These are phyloP conservation scores for Brevimyrus niger DNA, from an alignment of 2,113 vertebrate species.

Conservation along the genomic window DNA sequence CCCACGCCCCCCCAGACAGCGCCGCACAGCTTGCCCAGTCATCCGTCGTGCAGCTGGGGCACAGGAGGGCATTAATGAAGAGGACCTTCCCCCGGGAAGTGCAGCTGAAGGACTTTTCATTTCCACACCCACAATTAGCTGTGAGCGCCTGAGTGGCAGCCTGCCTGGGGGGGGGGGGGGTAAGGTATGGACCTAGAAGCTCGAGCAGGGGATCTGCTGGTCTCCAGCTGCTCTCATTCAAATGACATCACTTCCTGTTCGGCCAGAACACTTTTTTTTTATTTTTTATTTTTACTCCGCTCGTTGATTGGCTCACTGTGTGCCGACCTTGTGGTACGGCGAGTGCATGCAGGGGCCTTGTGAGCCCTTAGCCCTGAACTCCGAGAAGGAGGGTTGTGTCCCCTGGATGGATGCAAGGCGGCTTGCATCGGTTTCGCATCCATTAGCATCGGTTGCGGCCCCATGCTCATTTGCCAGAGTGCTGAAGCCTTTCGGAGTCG, in stretches of 20 bases:
- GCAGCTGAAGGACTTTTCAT: conserved; percentile 25
- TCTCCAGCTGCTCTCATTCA: not conserved
- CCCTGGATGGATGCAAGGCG: not conserved
- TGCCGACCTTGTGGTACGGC: not conserved
- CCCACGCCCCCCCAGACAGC: not conserved
- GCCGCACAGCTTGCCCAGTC: not conserved
- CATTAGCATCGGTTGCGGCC: not conserved
- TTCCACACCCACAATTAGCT: conserved; percentile 29
- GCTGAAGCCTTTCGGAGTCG: not conserved
- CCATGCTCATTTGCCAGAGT: not conserved
- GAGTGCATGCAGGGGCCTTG: not conserved
- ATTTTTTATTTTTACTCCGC: not conserved
- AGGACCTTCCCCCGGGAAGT: conserved; percentile 4
- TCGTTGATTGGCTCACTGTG: not conserved
- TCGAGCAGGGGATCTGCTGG: not conserved
- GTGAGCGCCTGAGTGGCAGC: not conserved
- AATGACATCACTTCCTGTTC: not conserved
- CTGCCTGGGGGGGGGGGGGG: not conserved
- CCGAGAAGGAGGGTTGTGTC: not conserved
- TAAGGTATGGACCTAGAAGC: not conserved
- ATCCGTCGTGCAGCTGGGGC: not conserved
- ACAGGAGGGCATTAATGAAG: not conserved
- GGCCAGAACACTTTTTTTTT: not conserved
- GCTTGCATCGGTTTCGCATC: not conserved
- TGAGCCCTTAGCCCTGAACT: not conserved